A percentile compares a stretch with the other conserved stretches of the same genome.
These are phyloP conservation scores for Myotis davidii DNA, from an alignment of 2,113 vertebrate genomes.

Conservation along the genomic window DNA sequence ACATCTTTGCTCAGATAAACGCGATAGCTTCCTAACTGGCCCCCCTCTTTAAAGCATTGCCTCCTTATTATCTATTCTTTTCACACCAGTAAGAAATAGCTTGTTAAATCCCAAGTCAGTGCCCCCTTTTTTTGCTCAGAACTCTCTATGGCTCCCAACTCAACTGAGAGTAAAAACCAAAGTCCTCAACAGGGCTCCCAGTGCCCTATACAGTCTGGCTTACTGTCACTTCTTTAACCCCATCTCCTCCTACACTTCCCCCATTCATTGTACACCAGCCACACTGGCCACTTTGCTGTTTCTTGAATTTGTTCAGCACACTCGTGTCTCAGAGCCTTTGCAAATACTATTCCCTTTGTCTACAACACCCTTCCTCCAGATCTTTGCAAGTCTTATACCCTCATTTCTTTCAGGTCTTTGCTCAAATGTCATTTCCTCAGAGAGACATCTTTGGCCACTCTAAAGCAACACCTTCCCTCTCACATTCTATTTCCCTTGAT, in stretches of 20 bases:
- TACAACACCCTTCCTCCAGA: conserved; percentile 13
- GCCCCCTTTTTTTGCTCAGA: not conserved
- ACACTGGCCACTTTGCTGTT: conserved; percentile 3
- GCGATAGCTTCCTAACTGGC: not conserved
- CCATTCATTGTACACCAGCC: not conserved
- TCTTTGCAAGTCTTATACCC: not conserved
- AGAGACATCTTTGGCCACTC: not conserved
- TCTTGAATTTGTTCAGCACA: not conserved
- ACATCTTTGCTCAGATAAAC: conserved; percentile 6
- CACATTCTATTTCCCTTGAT: not conserved
- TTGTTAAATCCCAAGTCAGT: not conserved
- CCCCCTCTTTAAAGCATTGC: conserved; percentile 21
- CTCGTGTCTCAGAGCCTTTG: conserved; percentile 12
- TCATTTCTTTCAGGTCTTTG: conserved; percentile 32
- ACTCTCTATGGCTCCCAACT: not conserved
- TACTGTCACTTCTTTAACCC: not conserved
- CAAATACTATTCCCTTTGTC: not conserved
- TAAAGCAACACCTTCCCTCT: conserved; percentile 6
- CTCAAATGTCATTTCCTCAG: conserved; percentile 31
- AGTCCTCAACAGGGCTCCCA: not conserved
- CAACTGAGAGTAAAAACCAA: conserved; percentile 25
- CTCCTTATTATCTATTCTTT: not conserved
- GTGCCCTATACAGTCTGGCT: not conserved
- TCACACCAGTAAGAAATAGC: not conserved
- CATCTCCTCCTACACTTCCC: not conserved